Conservation (phyloP, 2,797 vertebrate species). For the Leucoraja ocellata region DNA sequence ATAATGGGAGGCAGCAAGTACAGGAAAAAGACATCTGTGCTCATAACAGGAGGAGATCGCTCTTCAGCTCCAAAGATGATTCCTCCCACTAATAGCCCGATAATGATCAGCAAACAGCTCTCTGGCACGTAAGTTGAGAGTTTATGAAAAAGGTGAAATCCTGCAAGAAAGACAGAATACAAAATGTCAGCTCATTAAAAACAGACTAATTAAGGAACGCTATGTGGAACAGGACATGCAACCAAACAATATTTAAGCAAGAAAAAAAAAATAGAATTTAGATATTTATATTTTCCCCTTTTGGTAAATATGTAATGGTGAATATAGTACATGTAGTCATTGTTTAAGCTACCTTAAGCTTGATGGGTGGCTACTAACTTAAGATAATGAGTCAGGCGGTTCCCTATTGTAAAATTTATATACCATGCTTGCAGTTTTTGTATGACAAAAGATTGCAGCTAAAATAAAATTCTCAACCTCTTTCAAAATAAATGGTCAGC, state of each 20-base stretch:
- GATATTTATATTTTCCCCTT: neutral
- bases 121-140: conserved; percentile 85
- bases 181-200: conserved; percentile 40
- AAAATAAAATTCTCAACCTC: too few species aligned
- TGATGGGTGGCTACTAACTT: too few species aligned
- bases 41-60: conserved; percentile 83
- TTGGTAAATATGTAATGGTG: too few species aligned
- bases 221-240: neutral
- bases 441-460: too few species aligned
- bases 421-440: too few species aligned
- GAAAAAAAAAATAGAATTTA: too few species aligned
- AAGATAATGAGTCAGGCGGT: too few species aligned
- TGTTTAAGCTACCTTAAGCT: too few species aligned
- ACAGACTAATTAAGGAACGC: neutral
- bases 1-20: conserved; percentile 69
- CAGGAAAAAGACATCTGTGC: conserved; percentile 68
- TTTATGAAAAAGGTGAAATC: conserved; percentile 89
- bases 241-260: neutral
- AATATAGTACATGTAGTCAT: too few species aligned
- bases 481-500: too few species aligned
- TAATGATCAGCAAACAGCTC: conserved; percentile 84
- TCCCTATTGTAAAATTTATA: too few species aligned
- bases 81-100: conserved; percentile 83
- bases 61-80: conserved; percentile 87
- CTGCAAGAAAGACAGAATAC: conserved; percentile 54